Conservation (phyloP, 2,888 invertebrate species). For the Agapostemon virescens region DNA sequence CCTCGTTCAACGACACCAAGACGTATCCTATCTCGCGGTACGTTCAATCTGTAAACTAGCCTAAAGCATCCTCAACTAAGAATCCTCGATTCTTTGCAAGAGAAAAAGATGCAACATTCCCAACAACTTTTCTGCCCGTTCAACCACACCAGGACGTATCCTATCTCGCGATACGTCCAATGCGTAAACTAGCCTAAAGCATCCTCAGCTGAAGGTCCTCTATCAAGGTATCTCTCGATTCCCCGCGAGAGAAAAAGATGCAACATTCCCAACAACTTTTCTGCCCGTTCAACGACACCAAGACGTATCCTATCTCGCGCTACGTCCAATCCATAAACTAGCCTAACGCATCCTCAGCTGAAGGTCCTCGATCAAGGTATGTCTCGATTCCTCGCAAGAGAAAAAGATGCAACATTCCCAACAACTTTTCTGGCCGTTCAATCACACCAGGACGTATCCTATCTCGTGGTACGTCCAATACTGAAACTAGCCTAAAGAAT, state of each 20-base stretch:
- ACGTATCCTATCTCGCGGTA: no score
- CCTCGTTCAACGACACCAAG: no score
- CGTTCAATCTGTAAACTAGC: no score
- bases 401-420: slow-evolving; percentile 3
- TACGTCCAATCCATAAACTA: slow-evolving; percentile 2
- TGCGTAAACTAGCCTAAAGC: not conserved
- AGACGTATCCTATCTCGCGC: slow-evolving; percentile 25
- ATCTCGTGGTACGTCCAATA: no score
- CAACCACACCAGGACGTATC: slow-evolving; percentile 23
- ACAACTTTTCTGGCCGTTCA: slow-evolving; percentile 11
- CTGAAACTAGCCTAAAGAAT: no score
- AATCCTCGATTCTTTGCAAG: not conserved
- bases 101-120: not conserved
- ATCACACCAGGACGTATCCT: no score
- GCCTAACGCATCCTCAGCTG: not conserved
- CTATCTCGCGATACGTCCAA: not conserved
- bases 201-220: no score
- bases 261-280: not conserved
- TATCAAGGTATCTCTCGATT: not conserved
- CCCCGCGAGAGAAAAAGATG: not conserved
- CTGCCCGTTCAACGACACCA: slow-evolving; percentile 34
- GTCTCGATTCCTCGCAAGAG: not conserved
- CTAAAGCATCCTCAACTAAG: not conserved
- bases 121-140: not conserved
- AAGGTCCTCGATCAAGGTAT: no score